Evolutionary conservation across 1,140 invertebrate species (phyloP).

Genomic region (Aphidius ervi): DNA sequence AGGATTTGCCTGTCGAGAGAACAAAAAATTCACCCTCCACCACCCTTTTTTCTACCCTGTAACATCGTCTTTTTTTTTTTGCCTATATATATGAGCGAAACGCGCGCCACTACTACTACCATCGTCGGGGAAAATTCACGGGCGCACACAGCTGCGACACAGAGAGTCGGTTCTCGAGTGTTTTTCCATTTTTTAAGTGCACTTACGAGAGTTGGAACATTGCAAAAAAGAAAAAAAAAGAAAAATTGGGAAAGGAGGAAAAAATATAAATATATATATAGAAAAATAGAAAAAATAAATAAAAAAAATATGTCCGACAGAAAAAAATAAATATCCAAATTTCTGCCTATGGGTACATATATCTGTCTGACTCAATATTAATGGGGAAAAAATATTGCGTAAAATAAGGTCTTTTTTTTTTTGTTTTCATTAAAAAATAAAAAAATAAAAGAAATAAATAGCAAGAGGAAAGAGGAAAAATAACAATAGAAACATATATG

Average conservation of each 20-base stretch:
- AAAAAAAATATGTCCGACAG: too few relatives aligned
- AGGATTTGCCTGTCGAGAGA: constrained; percentile 34
- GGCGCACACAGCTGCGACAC: constrained; percentile 31
- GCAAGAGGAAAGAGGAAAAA: too few relatives aligned
- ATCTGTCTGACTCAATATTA: too few relatives aligned
- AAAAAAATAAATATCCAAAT: too few relatives aligned
- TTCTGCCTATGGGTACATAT: too few relatives aligned
- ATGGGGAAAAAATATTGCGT: too few relatives aligned
- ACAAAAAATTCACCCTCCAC: constrained; percentile 16
- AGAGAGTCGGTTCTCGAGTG: constrained; percentile 27
- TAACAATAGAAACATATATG: too few relatives aligned
- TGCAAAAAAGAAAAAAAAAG: constrained; percentile 7
- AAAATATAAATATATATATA: neutral
- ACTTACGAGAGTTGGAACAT: constrained; percentile 27
- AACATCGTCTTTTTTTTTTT: neutral
- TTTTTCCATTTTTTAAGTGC: constrained; percentile 43
- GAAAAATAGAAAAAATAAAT: constrained; percentile 1
- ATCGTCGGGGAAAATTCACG: constrained; percentile 30
- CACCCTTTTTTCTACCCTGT: constrained; percentile 7
- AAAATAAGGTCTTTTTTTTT: too few relatives aligned
- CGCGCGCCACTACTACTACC: constrained; percentile 14
- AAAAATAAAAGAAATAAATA: too few relatives aligned
- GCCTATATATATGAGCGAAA: constrained; percentile 15
- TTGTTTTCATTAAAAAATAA: too few relatives aligned
- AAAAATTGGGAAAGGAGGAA: constrained; percentile 6